These are phyloP conservation scores for Podilymbus podiceps DNA, from an alignment of 2,113 vertebrate genomes.

Conservation along the genomic window DNA sequence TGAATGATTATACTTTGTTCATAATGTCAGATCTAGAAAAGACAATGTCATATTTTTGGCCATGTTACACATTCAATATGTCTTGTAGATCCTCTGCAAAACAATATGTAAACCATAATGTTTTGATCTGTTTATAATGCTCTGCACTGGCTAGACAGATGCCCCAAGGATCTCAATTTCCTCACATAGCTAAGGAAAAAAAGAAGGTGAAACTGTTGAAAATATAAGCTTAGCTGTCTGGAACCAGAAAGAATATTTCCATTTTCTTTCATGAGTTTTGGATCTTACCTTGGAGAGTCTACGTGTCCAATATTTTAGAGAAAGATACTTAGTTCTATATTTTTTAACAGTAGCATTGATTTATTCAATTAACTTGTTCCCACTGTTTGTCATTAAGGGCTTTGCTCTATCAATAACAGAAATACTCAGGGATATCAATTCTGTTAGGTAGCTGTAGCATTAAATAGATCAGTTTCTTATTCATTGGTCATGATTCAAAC, in stretches of 20 bases:
- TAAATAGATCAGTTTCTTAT: not conserved
- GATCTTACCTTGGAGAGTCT: not conserved
- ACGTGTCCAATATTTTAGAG: not conserved
- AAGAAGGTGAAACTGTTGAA: not conserved
- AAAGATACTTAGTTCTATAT: not conserved
- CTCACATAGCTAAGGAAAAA: not conserved
- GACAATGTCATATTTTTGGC: not conserved
- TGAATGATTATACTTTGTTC: not conserved
- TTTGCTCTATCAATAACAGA: not conserved
- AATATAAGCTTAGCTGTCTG: not conserved
- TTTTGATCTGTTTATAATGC: not conserved
- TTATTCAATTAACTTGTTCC: not conserved
- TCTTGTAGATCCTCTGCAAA: not conserved
- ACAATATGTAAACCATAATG: not conserved
- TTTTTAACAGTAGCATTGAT: not conserved
- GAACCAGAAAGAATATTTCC: not conserved
- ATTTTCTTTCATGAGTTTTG: not conserved
- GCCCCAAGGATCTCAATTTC: not conserved
- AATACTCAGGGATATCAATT: not conserved
- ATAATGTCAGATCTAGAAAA: not conserved
- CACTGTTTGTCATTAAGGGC: not conserved
- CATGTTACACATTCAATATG: not conserved
- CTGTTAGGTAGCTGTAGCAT: not conserved
- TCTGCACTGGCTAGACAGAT: not conserved
- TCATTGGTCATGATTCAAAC: not conserved